Conservation (phyloP, 1,140 invertebrate genomes). For the Kradibia gibbosae region DNA sequence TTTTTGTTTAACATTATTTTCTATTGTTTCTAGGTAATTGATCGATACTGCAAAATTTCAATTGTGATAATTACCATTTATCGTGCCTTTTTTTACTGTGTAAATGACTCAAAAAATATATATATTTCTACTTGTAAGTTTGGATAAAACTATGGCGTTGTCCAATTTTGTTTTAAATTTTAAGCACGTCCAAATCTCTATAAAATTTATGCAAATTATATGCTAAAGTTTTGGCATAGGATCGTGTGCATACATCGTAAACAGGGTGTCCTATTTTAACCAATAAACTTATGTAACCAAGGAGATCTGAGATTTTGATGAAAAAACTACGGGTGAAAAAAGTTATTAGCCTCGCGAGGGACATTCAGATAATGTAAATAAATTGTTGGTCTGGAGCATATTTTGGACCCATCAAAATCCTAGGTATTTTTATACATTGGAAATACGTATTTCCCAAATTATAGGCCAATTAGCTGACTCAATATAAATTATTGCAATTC, state of each 20-base stretch:
- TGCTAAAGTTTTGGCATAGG: constrained; percentile 12
- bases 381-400: background rate
- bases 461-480: background rate
- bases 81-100: no score
- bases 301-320: background rate
- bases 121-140: background rate
- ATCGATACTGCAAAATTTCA: no score
- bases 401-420: background rate
- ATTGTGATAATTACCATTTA: no score
- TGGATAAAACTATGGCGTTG: background rate
- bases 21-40: no score
- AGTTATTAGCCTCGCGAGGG: background rate
- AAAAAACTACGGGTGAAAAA: background rate
- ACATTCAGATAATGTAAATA: constrained; percentile 2
- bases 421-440: background rate
- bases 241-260: background rate
- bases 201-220: constrained; percentile 14
- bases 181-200: background rate
- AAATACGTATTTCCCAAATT: background rate
- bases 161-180: background rate
- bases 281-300: background rate
- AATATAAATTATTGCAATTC: background rate
- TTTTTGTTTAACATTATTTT: no score
- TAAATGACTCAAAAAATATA: background rate
- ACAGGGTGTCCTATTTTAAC: background rate